Evolutionary conservation across 2,888 invertebrate species (phyloP).

Genomic region (Diarsia mendica): DNA sequence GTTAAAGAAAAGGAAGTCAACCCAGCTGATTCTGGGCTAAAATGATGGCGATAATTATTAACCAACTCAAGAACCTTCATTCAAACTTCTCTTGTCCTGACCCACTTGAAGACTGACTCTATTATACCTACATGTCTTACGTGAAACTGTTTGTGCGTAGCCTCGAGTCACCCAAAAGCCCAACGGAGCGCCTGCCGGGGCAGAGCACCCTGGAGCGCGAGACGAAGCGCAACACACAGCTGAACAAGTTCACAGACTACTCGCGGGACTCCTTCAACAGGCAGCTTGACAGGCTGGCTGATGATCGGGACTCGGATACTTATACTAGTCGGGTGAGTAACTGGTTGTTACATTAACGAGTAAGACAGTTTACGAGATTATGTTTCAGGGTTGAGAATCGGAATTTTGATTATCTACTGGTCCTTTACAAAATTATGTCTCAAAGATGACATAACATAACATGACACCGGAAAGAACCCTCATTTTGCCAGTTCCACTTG

Average conservation of each 20-base stretch:
- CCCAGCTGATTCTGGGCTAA: no score
- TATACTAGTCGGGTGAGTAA: conserved; percentile 83
- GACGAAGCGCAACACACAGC: conserved; percentile 91
- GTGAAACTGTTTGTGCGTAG: conserved; percentile 66
- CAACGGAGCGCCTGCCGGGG: conserved; percentile 91
- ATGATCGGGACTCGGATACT: conserved; percentile 84
- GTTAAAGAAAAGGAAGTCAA: no score
- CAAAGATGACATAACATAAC: neutral
- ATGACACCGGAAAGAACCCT: no score
- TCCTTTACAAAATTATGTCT: neutral
- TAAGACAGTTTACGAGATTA: no score
- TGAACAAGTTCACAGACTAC: conserved; percentile 89
- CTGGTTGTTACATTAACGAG: neutral
- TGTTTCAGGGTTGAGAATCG: neutral
- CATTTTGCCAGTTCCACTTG: no score
- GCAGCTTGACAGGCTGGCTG: conserved; percentile 85
- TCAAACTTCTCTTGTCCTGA: no score
- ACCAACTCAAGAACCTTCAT: no score
- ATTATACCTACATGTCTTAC: no score
- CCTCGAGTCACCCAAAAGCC: conserved; percentile 92
- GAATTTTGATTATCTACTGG: neutral
- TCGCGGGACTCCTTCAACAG: conserved; percentile 85
- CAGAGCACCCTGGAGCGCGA: conserved; percentile 90
- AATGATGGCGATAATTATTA: no score
- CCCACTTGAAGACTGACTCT: no score